Base-by-base conservation (phyloP, 1,140 invertebrate species). In the Callitettix versicolor region DNA sequence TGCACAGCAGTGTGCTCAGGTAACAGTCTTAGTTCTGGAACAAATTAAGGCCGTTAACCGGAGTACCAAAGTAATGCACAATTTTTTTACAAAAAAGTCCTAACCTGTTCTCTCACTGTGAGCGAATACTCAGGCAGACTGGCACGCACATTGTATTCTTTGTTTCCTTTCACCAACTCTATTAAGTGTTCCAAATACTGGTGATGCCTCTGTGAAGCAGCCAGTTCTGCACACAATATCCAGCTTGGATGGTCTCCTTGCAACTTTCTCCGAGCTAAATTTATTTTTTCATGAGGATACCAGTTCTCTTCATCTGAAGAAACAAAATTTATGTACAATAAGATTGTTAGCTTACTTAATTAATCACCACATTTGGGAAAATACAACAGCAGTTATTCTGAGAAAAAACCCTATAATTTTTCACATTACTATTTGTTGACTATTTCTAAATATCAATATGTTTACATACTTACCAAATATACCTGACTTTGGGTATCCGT, bases 261-360 rank as follows among this genome's bases (percentile, higher is more conserved):
- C 22, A 55, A 33, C 43, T 48, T 55, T 7, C 46, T 36, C 11
- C 38, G 21, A 18, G 55, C 46, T 36, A 22, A 12, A n/a, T 15
- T n/a, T 3, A 51, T 51, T 33, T 52, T 56, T 3, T 42, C 43
- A 15, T 38, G 38, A 11, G 46, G 44, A n/a, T 17, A 44, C 41
- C 38, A 54, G 14, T 44, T 22, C 24, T 11, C 22, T n/a, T 14
- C 21, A 5, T 11, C 22, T 46, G 43, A 3, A 11, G n/a, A n/a
- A n/a, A n/a, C n/a, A n/a, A n/a, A n/a, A n/a, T n/a, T n/a, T n/a
- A n/a, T n/a, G n/a, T n/a, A n/a, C n/a, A n/a, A n/a, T n/a, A n/a
- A n/a, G n/a, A n/a, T n/a, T n/a, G n/a, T n/a, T n/a, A n/a, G n/a
- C n/a, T n/a, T n/a, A n/a, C n/a, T n/a, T n/a, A n/a, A n/a, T n/a